Base-by-base conservation (phyloP, 2,113 vertebrate species). In the Anarhynchus alexandrinus region DNA sequence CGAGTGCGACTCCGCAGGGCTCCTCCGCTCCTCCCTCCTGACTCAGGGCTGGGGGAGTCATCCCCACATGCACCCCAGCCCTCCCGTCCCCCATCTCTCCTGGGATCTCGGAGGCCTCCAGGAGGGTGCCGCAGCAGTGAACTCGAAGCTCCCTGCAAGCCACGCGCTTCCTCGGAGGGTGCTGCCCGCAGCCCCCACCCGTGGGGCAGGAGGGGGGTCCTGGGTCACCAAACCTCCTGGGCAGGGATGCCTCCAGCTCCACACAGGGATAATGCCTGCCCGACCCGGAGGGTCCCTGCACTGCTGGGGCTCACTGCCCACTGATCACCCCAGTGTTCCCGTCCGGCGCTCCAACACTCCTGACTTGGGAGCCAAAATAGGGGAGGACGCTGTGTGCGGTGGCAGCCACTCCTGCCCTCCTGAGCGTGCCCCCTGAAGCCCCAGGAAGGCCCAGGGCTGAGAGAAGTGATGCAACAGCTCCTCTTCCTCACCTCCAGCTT, bases 81-180 rank as follows among this genome's bases (percentile, higher is more conserved):
- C 55, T 54, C 8, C 57, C 0, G 0, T 23, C 17, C 34, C 30
- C 42, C 29, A 12, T 18, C 62, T 45, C 69, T 18, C 12, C n/a
- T 5, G 51, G 36, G 51, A 40, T 49, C 43, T 38, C 40, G 12
- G 40, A 62, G 27, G 32, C 12, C 47, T 65, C 40, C 51, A 32
- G 0, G 1, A n/a, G 7, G 12, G 18, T 3, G 3, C 8, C 0
- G 1, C 49, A 66, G 62, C 51, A 54, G 19, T 4, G 30, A 76
- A 40, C 52, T 32, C 2, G 2, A 70, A 61, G 45, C 15, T 45
- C 29, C 11, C 15, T 30, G 47, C 38, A 54, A 77, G 34, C 25
- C 3, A 0, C 81, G 47, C 3, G 2, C 27, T 69, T 49, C 59
- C 21, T 51, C 61, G 3, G 3, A 18, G 51, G 69, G 29, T 52